Percentiles rank a stretch among this genome's conserved stretches.
Conservation (phyloP, 2,113 vertebrate species). For the Microcebus lehilahytsara region DNA sequence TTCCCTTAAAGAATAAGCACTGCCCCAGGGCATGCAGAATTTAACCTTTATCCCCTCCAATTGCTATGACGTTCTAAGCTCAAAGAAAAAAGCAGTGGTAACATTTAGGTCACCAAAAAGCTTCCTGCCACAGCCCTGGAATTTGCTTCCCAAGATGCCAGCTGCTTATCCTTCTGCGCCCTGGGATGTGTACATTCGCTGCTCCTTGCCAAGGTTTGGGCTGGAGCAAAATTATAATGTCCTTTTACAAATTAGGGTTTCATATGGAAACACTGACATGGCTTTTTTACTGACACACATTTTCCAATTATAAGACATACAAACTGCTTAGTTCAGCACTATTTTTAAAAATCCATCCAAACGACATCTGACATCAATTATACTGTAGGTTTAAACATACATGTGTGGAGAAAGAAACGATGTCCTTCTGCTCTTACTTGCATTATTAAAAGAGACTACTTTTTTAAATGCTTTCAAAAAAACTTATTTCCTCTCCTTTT, state of each 20-base stretch:
- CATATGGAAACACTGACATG: slow-evolving; percentile 81
- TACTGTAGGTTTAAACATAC: slow-evolving; percentile 67
- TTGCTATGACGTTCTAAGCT: neutral
- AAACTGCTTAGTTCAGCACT: slow-evolving; percentile 76
- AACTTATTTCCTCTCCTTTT: slow-evolving; percentile 16
- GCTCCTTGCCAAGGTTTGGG: slow-evolving; percentile 76
- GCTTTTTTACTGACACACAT: slow-evolving; percentile 74
- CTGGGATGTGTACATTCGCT: slow-evolving; percentile 21
- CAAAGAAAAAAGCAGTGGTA: slow-evolving; percentile 5
- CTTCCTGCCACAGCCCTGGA: slow-evolving; percentile 51
- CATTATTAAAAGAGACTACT: slow-evolving; percentile 45
- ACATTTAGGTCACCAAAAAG: slow-evolving; percentile 44
- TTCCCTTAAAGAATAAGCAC: neutral
- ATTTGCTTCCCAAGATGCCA: slow-evolving; percentile 51
- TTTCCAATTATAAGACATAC: slow-evolving; percentile 78
- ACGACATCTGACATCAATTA: slow-evolving; percentile 79
- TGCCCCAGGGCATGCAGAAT: neutral
- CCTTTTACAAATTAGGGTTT: slow-evolving; percentile 81
- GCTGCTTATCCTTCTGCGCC: slow-evolving; percentile 67
- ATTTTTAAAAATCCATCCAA: slow-evolving; percentile 77
- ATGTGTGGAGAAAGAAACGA: slow-evolving; percentile 32
- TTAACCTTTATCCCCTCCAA: neutral
- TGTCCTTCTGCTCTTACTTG: slow-evolving; percentile 13
- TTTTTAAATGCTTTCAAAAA: slow-evolving; percentile 3
- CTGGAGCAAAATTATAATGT: slow-evolving; percentile 79